Base-by-base conservation (phyloP, 2,797 vertebrate genomes). In the Dromococcyx pavoninus region DNA sequence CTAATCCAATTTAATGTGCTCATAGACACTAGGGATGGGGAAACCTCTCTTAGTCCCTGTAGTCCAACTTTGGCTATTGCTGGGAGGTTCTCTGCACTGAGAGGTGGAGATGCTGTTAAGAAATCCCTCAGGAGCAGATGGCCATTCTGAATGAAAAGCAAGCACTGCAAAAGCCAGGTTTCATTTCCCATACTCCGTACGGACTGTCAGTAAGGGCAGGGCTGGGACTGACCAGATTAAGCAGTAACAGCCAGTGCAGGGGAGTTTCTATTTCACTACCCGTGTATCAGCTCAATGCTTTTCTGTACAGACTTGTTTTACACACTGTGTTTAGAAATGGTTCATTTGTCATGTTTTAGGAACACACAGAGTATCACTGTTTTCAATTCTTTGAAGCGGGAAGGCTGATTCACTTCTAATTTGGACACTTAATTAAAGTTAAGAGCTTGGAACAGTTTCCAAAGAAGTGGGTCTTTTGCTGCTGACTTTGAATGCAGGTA, bases 341-440 rank as follows among this genome's bases (percentile, higher is more conserved):
- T 88, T 94, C 33, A 24, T 94, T 90, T 91, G 72, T 57, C 44
- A 17, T 69, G 69, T 90, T 95, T 90, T 87, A 76, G 80, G 86
- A 93, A 77, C 61, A 70, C 83, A 85, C 15, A 60, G 64, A 76
- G 32, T 50, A 66, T 71, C 60, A 67, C 57, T 71, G 80, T 90
- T 91, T 94, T 82, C 67, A 90, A 48, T 25, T 82, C 65, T 88
- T 91, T 87, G 88, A 93, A 87, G 8, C 13, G 14, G 30, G 54
- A 89, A 62, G 35, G 35, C 76, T 81, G 76, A 75, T 93, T 93
- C 23, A 70, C 78, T 94, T 93, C 62, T 93, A 60, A 90, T 95
- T 94, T 91, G 64, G 35, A 62, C 51, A 86, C 64, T 95, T 93
- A 91, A 83, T 78, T 90, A 84, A 94, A 89, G 83, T 85, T 65